A percentile compares a stretch with the other conserved stretches of the same genome.
Conservation (phyloP, 2,888 invertebrate species). For the Neoitamus cyanurus region DNA sequence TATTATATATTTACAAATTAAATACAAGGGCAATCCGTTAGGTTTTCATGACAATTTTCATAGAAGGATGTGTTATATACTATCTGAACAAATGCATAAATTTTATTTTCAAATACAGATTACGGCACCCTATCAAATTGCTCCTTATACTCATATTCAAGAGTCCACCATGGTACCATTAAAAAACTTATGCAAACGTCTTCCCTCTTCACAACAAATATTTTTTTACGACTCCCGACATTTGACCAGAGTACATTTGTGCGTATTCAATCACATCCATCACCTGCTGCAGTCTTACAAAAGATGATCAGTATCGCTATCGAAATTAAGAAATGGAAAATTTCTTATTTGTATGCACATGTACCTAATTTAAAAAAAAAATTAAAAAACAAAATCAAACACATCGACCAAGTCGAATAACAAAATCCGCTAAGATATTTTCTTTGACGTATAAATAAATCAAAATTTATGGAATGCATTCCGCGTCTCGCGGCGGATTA, state of each 20-base stretch:
- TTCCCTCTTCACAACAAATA: neutral
- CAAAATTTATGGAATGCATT: conserved; percentile 29
- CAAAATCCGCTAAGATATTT: conserved; percentile 8
- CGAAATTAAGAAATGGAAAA: neutral
- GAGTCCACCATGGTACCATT: no score
- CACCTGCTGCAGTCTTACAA: neutral
- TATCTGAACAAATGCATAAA: no score
- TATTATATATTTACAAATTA: no score
- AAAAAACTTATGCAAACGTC: neutral
- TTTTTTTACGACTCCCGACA: neutral
- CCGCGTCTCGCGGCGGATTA: neutral
- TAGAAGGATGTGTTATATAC: no score
- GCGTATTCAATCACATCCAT: neutral
- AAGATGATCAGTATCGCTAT: neutral
- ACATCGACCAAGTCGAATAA: neutral
- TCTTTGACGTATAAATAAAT: conserved; percentile 5
- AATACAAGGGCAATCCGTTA: no score
- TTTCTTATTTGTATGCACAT: neutral
- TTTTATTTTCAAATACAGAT: no score
- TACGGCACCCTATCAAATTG: no score
- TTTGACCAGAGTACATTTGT: neutral
- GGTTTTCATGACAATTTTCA: no score
- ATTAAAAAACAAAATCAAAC: neutral
- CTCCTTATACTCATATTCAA: no score
- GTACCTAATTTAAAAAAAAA: neutral